Base-by-base conservation (phyloP, 2,797 vertebrate species). In the Brachymystax lenok region DNA sequence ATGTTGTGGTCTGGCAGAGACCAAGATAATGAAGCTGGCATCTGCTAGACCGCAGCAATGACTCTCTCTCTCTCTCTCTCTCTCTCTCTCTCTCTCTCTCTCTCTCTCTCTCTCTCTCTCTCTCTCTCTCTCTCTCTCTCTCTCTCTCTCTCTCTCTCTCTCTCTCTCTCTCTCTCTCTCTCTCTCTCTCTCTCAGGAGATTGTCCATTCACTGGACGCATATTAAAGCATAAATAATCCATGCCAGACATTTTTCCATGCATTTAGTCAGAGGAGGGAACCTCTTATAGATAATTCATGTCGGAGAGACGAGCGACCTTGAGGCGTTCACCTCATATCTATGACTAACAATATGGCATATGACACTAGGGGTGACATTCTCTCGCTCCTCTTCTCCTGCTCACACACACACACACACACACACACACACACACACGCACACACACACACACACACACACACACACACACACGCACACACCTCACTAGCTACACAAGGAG, bases 191-290 rank as follows among this genome's bases (percentile, higher is more conserved):
- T 19, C 59, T 46, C 83, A 87, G 86, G 85, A 84, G 88, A 92
- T 88, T 92, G 91, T 90, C 92, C 87, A 84, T 93, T 93, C 87
- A 86, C 84, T 7, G 74, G 79, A 83, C 86, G 83, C 87, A 93
- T 92, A 94, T 94, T 92, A 92, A 91, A 89, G 82, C 88, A 94
- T 93, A 91, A 94, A 95, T 94, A 93, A 95, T 92, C 92, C 85
- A 93, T 91, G 87, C 83, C 35, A 85, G 88, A 91, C 91, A 90
- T 83, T 88, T 90, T 92, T 89, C 85, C 83, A 74, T 88, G 84
- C 90, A 84, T 92, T 89, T 91, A 90, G 88, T 90, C 75, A 46
- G 40, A 46, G 85, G 78, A 88, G 88, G 88, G 88, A 92, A 92
- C 76, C 89, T 84, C 84, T 87, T 89, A 92, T 93, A 89, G 92